Evolutionary conservation across 2,888 invertebrate genomes (phyloP).

Genomic region (Agriopis leucophaearia): DNA sequence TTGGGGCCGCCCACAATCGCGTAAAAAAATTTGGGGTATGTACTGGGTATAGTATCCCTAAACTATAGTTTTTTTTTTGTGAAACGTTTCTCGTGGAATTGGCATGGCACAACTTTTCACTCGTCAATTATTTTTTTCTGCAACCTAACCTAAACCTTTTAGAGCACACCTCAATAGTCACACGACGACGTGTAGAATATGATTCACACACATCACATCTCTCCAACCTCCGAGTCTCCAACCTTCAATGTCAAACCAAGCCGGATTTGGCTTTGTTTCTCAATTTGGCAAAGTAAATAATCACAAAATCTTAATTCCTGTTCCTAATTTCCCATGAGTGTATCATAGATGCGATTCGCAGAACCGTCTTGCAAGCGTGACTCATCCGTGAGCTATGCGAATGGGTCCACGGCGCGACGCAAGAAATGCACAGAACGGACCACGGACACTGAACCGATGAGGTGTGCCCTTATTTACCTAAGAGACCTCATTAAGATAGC

Average conservation of each 20-base stretch:
- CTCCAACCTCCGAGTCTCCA: not conserved
- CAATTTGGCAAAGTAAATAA: not conserved
- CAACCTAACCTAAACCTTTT: too few species aligned
- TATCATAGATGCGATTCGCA: constrained; percentile 43
- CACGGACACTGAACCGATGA: constrained; percentile 59
- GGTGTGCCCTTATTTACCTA: constrained; percentile 60
- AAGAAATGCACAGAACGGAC: constrained; percentile 45
- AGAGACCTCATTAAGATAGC: constrained; percentile 53
- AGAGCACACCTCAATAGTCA: too few species aligned
- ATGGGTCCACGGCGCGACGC: constrained; percentile 39
- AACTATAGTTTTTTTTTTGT: too few species aligned
- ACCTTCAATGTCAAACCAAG: constrained; percentile 5
- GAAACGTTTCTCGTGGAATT: too few species aligned
- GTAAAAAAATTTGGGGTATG: too few species aligned
- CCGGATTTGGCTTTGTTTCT: constrained; percentile 6
- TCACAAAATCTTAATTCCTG: constrained; percentile 19
- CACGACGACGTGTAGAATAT: too few species aligned
- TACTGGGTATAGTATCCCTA: too few species aligned
- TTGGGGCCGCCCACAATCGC: not conserved
- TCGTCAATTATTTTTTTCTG: too few species aligned
- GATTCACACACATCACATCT: too few species aligned
- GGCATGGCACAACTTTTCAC: too few species aligned
- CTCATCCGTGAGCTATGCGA: constrained; percentile 60
- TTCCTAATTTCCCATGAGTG: constrained; percentile 36
- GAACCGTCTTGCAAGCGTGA: constrained; percentile 52